Conservation (phyloP, 2,888 invertebrate genomes). For the Lomographa bimaculata region DNA sequence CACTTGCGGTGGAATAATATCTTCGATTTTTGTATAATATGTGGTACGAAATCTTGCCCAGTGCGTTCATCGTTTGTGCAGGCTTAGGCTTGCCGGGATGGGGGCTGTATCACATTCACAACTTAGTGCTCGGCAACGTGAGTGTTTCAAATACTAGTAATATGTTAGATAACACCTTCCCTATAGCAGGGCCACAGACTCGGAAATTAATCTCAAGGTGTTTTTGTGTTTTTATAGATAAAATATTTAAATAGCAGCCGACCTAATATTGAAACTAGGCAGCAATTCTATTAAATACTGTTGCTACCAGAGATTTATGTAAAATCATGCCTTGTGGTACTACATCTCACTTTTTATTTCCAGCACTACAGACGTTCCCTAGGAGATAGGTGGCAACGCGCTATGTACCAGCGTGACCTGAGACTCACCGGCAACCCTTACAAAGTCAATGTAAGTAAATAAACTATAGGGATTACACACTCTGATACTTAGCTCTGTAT, state of each 20-base stretch:
- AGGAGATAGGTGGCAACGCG: constrained; percentile 75
- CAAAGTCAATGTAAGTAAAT: constrained; percentile 77
- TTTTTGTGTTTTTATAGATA: constrained; percentile 4
- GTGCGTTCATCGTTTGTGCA: constrained; percentile 82
- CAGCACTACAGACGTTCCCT: constrained; percentile 84
- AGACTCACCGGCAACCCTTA: constrained; percentile 86
- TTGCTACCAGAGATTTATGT: too few relatives aligned
- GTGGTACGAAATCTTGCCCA: constrained; percentile 90
- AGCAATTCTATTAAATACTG: too few relatives aligned
- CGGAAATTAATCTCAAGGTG: constrained; percentile 13
- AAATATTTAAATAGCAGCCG: constrained; percentile 1
- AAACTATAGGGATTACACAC: too few relatives aligned
- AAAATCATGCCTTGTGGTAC: too few relatives aligned
- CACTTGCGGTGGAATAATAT: constrained; percentile 35
- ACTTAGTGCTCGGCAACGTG: constrained; percentile 85
- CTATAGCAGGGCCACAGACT: constrained; percentile 12
- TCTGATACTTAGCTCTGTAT: too few relatives aligned
- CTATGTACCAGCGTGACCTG: constrained; percentile 84
- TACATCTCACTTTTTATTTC: constrained; percentile 31
- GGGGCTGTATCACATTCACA: constrained; percentile 85
- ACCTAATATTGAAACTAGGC: too few relatives aligned
- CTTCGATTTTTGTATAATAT: constrained; percentile 60
- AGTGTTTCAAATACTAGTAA: constrained; percentile 66
- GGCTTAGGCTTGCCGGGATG: constrained; percentile 85
- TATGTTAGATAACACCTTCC: constrained; percentile 62